These are phyloP conservation scores for Poecilia picta DNA, from an alignment of 2,797 vertebrate species.

Conservation along the genomic window DNA sequence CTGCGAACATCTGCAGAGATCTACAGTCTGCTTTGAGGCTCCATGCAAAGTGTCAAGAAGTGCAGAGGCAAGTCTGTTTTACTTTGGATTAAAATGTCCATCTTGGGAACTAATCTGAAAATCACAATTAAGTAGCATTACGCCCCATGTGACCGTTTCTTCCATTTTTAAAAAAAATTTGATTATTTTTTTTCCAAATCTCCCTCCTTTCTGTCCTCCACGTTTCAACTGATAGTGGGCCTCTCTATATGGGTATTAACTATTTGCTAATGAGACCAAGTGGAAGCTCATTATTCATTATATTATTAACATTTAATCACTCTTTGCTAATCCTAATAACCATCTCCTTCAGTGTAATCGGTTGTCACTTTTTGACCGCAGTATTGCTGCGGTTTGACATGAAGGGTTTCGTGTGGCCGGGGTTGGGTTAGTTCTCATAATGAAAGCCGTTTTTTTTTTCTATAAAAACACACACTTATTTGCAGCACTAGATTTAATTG, in stretches of 20 bases:
- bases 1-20: slow-evolving; percentile 41
- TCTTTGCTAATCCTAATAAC: slow-evolving; percentile 72
- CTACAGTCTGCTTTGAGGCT: slow-evolving; percentile 41
- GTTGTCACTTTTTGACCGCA: slow-evolving; percentile 52
- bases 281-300: slow-evolving; percentile 70
- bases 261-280: slow-evolving; percentile 72
- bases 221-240: slow-evolving; percentile 32
- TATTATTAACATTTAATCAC: slow-evolving; percentile 74
- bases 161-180: background rate
- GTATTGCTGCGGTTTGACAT: slow-evolving; percentile 32
- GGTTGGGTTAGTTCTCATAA: slow-evolving; percentile 15
- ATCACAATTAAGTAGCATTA: slow-evolving; percentile 36
- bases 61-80: slow-evolving; percentile 32
- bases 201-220: slow-evolving; percentile 15
- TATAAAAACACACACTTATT: slow-evolving; percentile 11
- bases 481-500: slow-evolving; percentile 23
- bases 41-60: slow-evolving; percentile 48
- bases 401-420: slow-evolving; percentile 26
- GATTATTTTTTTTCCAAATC: slow-evolving; percentile 7
- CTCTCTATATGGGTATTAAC: slow-evolving; percentile 60
- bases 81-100: slow-evolving; percentile 47
- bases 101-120: slow-evolving; percentile 34
- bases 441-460: slow-evolving; percentile 14
- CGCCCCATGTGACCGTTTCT: background rate
- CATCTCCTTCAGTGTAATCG: slow-evolving; percentile 62